Conservation (phyloP, 2,888 invertebrate genomes). For the Crossocerus cetratus region DNA sequence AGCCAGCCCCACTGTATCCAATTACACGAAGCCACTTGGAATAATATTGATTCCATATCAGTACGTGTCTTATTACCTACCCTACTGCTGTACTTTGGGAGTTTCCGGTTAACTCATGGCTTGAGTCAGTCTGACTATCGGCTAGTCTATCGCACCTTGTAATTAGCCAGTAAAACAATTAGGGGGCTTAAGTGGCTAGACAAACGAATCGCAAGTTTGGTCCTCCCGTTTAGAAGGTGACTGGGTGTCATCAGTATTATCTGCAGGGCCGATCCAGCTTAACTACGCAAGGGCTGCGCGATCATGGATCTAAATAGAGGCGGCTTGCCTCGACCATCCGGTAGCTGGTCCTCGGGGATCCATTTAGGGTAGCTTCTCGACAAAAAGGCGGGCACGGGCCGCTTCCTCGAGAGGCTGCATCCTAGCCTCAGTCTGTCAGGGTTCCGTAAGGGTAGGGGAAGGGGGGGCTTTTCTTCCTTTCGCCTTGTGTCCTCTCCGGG, state of each 20-base stretch:
- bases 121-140: not conserved
- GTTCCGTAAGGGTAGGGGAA: slow-evolving; percentile 24
- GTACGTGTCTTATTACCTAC: no score
- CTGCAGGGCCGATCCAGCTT: slow-evolving; percentile 40
- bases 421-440: not conserved
- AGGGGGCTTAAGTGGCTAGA: not conserved
- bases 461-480: slow-evolving; percentile 48
- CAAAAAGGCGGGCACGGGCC: slow-evolving; percentile 37
- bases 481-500: slow-evolving; percentile 41
- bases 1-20: no score
- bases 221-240: no score
- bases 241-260: slow-evolving; percentile 34
- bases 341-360: slow-evolving; percentile 25
- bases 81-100: no score
- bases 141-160: slow-evolving; percentile 6
- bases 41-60: no score
- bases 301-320: slow-evolving; percentile 22
- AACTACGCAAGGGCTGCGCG: slow-evolving; percentile 34
- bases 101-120: no score
- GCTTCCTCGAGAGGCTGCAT: slow-evolving; percentile 1
- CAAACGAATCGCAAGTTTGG: slow-evolving; percentile 30
- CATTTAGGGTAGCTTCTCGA: slow-evolving; percentile 16
- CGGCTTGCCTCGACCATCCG: slow-evolving; percentile 14
- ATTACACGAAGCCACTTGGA: no score
- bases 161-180: slow-evolving; percentile 20